Percentiles rank a stretch among this genome's conserved stretches.
phyloP scores from a whole-genome alignment of 2,797 vertebrate genomes.

The Coccyzus lansbergi region DNA sequence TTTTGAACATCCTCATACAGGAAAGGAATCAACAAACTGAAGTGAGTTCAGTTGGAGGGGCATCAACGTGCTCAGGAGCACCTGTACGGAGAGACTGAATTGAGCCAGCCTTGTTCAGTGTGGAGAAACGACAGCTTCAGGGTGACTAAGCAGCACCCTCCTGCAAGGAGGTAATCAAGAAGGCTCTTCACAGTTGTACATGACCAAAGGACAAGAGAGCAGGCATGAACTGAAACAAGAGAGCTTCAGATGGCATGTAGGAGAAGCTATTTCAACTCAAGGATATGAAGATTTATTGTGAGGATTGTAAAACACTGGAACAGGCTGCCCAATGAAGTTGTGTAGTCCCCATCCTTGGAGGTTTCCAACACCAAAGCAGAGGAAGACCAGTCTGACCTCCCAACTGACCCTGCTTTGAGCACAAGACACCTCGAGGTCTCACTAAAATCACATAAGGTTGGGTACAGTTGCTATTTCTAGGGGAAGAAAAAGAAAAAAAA shows the following conservation, averaged over 20 bases:
- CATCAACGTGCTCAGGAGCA: neutral
- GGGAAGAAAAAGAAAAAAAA: neutral
- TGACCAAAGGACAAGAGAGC: neutral
- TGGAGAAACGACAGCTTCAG: neutral
- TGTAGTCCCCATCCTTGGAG: neutral
- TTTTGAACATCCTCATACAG: neutral
- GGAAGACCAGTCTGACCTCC: neutral
- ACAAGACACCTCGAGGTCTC: neutral
- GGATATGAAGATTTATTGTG: fast-evolving
- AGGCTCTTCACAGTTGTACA: neutral
- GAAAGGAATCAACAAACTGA: neutral
- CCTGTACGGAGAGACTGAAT: neutral
- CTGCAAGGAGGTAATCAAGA: neutral
- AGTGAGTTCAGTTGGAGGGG: neutral
- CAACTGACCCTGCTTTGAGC: neutral
- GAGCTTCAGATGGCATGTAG: neutral
- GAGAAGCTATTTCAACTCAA: neutral
- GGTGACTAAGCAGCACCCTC: neutral
- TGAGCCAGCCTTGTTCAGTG: neutral
- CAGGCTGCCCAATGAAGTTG: neutral
- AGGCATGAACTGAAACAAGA: neutral
- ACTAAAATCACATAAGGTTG: neutral
- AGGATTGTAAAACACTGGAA: neutral
- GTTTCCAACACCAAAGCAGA: neutral
- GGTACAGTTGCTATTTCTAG: neutral